Conservation (phyloP, 2,888 invertebrate genomes). For the Stenichneumon culpator region DNA sequence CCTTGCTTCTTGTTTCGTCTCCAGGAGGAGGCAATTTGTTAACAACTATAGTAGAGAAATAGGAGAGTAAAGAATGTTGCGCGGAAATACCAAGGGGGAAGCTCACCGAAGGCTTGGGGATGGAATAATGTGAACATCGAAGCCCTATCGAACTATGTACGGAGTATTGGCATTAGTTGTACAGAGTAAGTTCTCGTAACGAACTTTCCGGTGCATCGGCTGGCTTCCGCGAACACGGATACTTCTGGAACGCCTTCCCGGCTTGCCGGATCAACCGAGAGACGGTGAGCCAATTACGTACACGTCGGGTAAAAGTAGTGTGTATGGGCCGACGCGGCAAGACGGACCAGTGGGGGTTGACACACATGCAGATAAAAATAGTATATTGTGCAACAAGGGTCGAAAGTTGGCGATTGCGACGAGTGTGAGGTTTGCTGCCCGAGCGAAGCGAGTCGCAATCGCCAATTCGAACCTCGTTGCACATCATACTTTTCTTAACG, state of each 20-base stretch:
- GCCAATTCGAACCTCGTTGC: too few relatives aligned
- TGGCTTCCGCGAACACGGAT: conserved; percentile 8
- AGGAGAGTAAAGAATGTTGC: background rate
- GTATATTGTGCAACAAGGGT: too few relatives aligned
- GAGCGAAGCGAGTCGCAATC: too few relatives aligned
- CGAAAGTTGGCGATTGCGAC: too few relatives aligned
- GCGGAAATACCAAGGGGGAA: background rate
- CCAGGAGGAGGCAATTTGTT: background rate
- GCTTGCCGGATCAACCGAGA: conserved; percentile 24
- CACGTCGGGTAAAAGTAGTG: background rate
- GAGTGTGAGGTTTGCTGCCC: too few relatives aligned
- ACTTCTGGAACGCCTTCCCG: background rate
- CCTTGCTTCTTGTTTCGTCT: conserved; percentile 1
- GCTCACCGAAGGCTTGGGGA: background rate
- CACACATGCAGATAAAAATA: background rate
- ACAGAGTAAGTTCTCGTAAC: conserved; percentile 14
- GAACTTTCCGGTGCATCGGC: conserved; percentile 2
- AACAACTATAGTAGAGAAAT: background rate
- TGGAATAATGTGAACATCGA: background rate
- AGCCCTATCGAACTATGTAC: background rate
- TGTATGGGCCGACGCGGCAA: too few relatives aligned
- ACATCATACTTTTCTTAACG: too few relatives aligned
- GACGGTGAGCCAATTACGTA: conserved; percentile 1
- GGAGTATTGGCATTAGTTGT: background rate
- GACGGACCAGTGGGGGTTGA: background rate